Evolutionary conservation across 2,888 invertebrate species (phyloP).

Genomic region (Acrocyrtus sp.): DNA sequence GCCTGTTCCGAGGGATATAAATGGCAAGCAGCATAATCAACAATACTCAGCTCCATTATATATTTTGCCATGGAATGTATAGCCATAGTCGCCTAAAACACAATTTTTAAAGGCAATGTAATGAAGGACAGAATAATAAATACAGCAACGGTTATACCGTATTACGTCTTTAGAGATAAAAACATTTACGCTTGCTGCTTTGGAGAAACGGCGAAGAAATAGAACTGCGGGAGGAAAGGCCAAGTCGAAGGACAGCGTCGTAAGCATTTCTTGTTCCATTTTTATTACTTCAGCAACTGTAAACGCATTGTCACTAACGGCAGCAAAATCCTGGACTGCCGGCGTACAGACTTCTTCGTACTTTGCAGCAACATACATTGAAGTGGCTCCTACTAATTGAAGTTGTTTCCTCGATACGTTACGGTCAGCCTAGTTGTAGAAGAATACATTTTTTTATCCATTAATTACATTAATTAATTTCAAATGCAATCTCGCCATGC

Average conservation of each 20-base stretch:
- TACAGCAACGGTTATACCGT: conserved; percentile 27
- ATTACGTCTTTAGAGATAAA: too few species aligned
- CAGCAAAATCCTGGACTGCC: conserved; percentile 87
- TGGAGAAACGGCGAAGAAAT: conserved; percentile 84
- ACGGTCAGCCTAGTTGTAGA: conserved; percentile 73
- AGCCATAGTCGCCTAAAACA: conserved; percentile 72
- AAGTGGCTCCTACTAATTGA: conserved; percentile 89
- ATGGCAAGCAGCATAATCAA: conserved; percentile 83
- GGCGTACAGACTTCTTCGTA: conserved; percentile 95
- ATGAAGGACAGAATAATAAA: background rate
- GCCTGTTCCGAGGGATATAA: conserved; percentile 85
- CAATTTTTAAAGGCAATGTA: background rate
- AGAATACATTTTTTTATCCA: too few species aligned
- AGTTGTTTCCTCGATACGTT: conserved; percentile 76
- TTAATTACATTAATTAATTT: background rate
- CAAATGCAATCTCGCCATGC: background rate
- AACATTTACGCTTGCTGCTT: conserved; percentile 68
- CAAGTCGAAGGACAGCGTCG: conserved; percentile 80
- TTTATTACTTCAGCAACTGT: conserved; percentile 79
- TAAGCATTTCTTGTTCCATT: conserved; percentile 85
- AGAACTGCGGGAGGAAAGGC: conserved; percentile 88
- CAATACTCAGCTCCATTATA: conserved; percentile 83
- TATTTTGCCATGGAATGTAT: conserved; percentile 90
- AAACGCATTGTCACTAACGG: conserved; percentile 90
- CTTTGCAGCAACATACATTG: conserved; percentile 91